phyloP scores from a whole-genome alignment of 2,113 vertebrate genomes.

The Vanacampus margaritifer region DNA sequence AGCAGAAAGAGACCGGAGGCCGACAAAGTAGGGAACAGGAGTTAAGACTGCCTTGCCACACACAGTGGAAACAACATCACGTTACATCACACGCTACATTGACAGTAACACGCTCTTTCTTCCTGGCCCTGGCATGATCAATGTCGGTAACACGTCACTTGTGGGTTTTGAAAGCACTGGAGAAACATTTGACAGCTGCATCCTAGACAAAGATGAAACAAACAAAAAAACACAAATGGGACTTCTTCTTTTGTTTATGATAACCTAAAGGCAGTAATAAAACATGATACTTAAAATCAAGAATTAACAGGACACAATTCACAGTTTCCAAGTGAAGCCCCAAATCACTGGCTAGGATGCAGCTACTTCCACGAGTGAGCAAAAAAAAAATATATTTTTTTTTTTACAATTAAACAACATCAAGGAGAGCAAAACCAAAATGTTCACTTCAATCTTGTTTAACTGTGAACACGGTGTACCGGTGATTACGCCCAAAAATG shows the following conservation, averaged over 20 bases:
- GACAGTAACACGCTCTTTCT: conserved; percentile 71
- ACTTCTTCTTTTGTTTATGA: conserved; percentile 33
- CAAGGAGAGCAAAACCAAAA: conserved; percentile 40
- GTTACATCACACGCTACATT: conserved; percentile 81
- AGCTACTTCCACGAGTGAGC: conserved; percentile 59
- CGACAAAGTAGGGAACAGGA: conserved; percentile 47
- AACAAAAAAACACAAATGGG: conserved; percentile 18
- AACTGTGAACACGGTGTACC: conserved; percentile 74
- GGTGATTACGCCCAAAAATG: conserved; percentile 51
- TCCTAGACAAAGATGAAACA: conserved; percentile 72
- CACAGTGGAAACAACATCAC: conserved; percentile 73
- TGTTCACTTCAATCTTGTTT: conserved; percentile 68
- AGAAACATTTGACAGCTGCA: conserved; percentile 85
- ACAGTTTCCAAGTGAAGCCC: conserved; percentile 66
- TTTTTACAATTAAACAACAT: conserved; percentile 75
- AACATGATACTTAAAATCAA: conserved; percentile 56
- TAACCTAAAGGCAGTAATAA: conserved; percentile 14
- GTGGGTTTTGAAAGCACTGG: conserved; percentile 79
- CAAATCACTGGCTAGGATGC: conserved; percentile 80
- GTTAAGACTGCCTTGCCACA: conserved; percentile 39
- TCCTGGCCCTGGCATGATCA: conserved; percentile 87
- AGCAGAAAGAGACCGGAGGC: conserved; percentile 70
- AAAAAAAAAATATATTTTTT: conserved; percentile 48
- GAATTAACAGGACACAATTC: conserved; percentile 44
- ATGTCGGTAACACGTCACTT: conserved; percentile 74